Evolutionary conservation across 2,888 invertebrate species (phyloP).

Genomic region (Himalopsyche kuldschensis): DNA sequence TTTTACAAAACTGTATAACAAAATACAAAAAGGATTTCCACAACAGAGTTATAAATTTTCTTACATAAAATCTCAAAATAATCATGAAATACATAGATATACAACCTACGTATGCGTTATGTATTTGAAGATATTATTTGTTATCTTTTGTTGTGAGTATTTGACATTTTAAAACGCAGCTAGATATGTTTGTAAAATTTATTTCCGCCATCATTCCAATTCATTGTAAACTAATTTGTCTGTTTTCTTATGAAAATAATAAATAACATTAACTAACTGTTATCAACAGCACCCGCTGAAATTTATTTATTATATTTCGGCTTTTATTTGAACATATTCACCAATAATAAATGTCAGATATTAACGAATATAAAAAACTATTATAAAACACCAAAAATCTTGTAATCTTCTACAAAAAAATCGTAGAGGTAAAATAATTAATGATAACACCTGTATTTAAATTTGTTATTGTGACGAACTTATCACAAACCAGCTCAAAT

Average conservation of each 20-base stretch:
- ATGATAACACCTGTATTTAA: not conserved
- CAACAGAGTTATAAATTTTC: not conserved
- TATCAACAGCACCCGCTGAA: not conserved
- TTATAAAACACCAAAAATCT: slow-evolving; percentile 12
- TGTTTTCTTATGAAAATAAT: not conserved
- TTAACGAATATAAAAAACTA: slow-evolving; percentile 8
- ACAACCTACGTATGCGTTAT: not conserved
- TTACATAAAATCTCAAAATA: not conserved
- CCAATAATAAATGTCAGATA: not conserved
- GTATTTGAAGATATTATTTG: not conserved
- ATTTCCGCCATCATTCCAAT: not conserved
- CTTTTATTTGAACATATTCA: not conserved
- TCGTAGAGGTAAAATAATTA: slow-evolving; percentile 1
- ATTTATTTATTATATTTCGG: not conserved
- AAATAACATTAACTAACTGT: not conserved
- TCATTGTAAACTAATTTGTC: not conserved
- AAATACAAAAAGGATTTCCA: not conserved
- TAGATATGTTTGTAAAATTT: not conserved
- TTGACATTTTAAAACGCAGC: not conserved
- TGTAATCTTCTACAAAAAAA: slow-evolving; percentile 10
- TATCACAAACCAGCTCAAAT: not conserved
- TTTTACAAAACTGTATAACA: not conserved
- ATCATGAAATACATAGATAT: not conserved
- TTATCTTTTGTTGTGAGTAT: not conserved
- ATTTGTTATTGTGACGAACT: not conserved